These are phyloP conservation scores for Holothuria glaberrima DNA, from an alignment of 35 echinoderm and acorn worm species.

Conservation along the genomic window DNA sequence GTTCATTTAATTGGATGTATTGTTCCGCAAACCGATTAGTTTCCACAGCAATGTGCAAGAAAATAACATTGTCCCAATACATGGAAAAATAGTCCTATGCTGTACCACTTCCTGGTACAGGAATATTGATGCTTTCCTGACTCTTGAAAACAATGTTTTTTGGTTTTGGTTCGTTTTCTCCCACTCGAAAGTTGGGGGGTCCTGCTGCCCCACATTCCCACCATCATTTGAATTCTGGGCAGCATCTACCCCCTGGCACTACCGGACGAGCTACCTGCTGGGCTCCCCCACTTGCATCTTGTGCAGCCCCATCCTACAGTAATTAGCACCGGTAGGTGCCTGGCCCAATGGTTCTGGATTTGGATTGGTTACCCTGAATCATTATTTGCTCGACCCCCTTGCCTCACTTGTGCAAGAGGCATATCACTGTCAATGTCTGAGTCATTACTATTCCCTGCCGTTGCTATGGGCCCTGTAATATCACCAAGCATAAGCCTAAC, in stretches of 20 bases:
- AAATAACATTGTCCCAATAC: neutral
- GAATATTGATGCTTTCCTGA: neutral
- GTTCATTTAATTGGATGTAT: conserved; percentile 1
- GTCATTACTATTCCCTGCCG: neutral
- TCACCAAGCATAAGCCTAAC: neutral
- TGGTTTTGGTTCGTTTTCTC: neutral
- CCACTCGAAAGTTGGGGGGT: neutral
- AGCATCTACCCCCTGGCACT: neutral
- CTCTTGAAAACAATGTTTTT: neutral
- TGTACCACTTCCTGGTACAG: neutral
- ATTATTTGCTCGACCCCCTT: neutral
- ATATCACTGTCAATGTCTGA: conserved; percentile 5
- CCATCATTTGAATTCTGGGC: neutral
- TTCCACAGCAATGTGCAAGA: neutral
- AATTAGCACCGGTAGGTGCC: too few relatives aligned
- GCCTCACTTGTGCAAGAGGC: neutral
- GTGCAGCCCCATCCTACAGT: too few relatives aligned
- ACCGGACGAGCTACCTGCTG: neutral
- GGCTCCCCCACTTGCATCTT: neutral
- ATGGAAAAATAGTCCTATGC: conserved; percentile 24
- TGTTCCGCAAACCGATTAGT: neutral
- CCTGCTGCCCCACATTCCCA: neutral
- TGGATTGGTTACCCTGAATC: too few relatives aligned
- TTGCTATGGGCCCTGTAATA: neutral
- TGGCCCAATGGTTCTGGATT: neutral